Percentiles rank a stretch among this genome's conserved stretches.
Evolutionary conservation across 2,888 invertebrate species (phyloP).

Genomic region (Pyrrhosoma nymphula): DNA sequence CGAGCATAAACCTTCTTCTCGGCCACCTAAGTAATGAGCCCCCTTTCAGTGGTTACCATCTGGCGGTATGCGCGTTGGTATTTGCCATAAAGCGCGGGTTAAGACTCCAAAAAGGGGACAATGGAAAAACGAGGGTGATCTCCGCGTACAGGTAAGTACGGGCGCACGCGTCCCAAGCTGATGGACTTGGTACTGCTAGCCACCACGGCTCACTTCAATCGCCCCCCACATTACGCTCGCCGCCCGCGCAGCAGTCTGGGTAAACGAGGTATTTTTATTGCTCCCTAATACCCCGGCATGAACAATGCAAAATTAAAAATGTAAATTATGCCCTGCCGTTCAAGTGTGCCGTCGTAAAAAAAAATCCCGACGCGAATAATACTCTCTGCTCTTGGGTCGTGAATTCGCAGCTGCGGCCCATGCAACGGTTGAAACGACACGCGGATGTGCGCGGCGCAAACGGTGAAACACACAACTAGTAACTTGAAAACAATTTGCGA

Average conservation of each 20-base stretch:
- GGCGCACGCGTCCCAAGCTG: too few relatives aligned
- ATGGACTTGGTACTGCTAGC: too few relatives aligned
- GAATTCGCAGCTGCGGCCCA: background rate
- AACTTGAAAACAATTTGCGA: background rate
- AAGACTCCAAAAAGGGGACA: background rate
- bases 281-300: background rate
- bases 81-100: background rate
- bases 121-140: background rate
- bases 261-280: background rate
- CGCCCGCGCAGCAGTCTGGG: too few relatives aligned
- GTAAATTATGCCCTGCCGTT: background rate
- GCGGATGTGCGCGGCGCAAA: background rate
- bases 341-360: background rate
- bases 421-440: background rate
- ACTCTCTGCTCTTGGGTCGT: background rate
- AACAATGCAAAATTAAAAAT: slow-evolving; percentile 18
- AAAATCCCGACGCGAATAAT: background rate
- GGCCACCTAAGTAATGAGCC: background rate
- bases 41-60: background rate
- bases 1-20: background rate
- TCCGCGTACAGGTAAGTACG: too few relatives aligned
- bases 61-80: background rate
- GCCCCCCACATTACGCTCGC: too few relatives aligned
- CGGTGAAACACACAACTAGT: background rate
- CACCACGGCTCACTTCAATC: too few relatives aligned